Percentiles rank a stretch among this genome's conserved stretches.
Evolutionary conservation across 2,888 invertebrate species (phyloP).

Genomic region (Selenia dentaria): DNA sequence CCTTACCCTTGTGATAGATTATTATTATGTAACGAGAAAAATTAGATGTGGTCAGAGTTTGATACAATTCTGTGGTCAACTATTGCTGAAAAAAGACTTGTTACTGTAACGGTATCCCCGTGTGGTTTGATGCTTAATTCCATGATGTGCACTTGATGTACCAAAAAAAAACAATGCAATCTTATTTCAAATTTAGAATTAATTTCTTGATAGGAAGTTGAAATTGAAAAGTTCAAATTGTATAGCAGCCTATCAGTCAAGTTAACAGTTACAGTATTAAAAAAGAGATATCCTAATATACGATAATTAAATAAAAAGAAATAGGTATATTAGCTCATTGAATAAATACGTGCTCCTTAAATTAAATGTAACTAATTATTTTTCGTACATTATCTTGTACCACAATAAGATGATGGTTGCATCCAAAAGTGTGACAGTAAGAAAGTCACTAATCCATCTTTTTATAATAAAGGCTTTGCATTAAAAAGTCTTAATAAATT

Average conservation of each 20-base stretch:
- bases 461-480: too few species aligned
- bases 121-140: slow-evolving; percentile 1
- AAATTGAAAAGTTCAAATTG: neutral
- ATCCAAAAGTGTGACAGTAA: too few species aligned
- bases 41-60: slow-evolving; percentile 4
- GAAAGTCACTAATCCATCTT: too few species aligned
- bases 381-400: too few species aligned
- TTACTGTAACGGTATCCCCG: neutral
- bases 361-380: too few species aligned
- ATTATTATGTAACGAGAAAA: slow-evolving; percentile 10
- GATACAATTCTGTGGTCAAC: slow-evolving; percentile 1
- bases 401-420: too few species aligned
- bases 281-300: too few species aligned
- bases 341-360: too few species aligned
- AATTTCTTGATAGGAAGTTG: neutral
- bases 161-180: slow-evolving; percentile 2
- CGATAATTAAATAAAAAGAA: too few species aligned
- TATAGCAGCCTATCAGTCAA: neutral
- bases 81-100: neutral
- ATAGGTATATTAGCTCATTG: too few species aligned
- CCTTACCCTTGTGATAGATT: slow-evolving; percentile 35
- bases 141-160: neutral
- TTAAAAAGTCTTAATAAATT: too few species aligned
- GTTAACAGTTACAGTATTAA: too few species aligned
- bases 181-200: neutral